Conservation (phyloP, 2,113 vertebrate genomes). For the Trinectes maculatus region DNA sequence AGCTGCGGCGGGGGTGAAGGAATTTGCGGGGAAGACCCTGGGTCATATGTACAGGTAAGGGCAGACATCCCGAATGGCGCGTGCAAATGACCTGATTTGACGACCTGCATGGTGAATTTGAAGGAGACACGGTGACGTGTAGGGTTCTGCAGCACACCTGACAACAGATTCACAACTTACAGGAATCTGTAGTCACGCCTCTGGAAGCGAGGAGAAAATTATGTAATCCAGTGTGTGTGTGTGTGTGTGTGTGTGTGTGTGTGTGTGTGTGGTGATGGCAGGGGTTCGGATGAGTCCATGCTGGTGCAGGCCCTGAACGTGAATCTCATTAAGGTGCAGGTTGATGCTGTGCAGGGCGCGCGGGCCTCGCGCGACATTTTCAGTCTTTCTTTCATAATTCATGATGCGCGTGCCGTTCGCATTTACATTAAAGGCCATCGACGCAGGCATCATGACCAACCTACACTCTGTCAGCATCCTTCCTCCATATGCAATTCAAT, state of each 20-base stretch:
- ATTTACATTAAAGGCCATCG: not conserved
- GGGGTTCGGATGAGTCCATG: slow-evolving; percentile 14
- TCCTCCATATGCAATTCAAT: not conserved
- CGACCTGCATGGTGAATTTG: not conserved
- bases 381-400: slow-evolving; percentile 22
- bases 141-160: slow-evolving; percentile 4
- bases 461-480: not conserved
- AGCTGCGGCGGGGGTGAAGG: slow-evolving; percentile 93
- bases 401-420: not conserved
- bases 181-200: slow-evolving; percentile 62
- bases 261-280: slow-evolving; percentile 13
- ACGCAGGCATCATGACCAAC: not conserved
- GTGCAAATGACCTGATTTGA: not conserved
- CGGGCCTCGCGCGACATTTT: slow-evolving; percentile 18
- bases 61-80: not conserved
- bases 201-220: slow-evolving; percentile 56
- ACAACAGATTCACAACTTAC: slow-evolving; percentile 34
- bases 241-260: slow-evolving; percentile 21
- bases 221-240: slow-evolving; percentile 55
- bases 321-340: slow-evolving; percentile 37
- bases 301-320: slow-evolving; percentile 48
- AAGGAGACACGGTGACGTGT: not conserved
- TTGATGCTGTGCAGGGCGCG: not conserved
- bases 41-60: slow-evolving; percentile 96
- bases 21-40: slow-evolving; percentile 95